Evolutionary conservation across 2,797 vertebrate genomes (phyloP).

Genomic region (Denticeps clupeoides): DNA sequence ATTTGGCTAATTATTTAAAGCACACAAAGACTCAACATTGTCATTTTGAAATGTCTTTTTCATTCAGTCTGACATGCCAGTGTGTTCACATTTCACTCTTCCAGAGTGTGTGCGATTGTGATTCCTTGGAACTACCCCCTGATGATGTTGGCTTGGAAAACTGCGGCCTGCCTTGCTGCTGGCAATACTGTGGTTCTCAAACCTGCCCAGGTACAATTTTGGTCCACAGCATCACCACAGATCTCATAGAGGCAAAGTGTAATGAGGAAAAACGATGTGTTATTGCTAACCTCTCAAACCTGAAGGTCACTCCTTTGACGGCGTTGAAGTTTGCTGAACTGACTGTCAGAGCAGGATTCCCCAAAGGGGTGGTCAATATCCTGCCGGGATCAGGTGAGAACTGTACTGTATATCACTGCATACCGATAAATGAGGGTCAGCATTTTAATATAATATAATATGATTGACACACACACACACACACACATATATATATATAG

Average conservation of each 20-base stretch:
- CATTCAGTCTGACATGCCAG: no score
- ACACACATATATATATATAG: no score
- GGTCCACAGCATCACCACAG: neutral
- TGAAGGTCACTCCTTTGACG: constrained; percentile 74
- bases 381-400: constrained; percentile 69
- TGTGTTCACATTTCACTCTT: no score
- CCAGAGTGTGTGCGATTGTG: constrained; percentile 72
- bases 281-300: no score
- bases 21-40: no score
- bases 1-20: no score
- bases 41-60: no score
- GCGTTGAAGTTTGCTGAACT: constrained; percentile 79
- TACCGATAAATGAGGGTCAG: no score
- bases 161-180: constrained; percentile 70
- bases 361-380: constrained; percentile 76
- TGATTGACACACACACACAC: no score
- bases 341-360: constrained; percentile 65
- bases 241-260: no score
- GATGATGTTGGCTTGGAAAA: constrained; percentile 85
- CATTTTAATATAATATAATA: no score
- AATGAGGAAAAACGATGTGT: neutral
- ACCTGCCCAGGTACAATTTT: constrained; percentile 64
- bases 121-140: constrained; percentile 84
- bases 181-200: constrained; percentile 79
- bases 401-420: neutral